A percentile compares a stretch with the other conserved stretches of the same genome.
Conservation (phyloP, 1,140 invertebrate genomes). For the Solenopsis invicta region DNA sequence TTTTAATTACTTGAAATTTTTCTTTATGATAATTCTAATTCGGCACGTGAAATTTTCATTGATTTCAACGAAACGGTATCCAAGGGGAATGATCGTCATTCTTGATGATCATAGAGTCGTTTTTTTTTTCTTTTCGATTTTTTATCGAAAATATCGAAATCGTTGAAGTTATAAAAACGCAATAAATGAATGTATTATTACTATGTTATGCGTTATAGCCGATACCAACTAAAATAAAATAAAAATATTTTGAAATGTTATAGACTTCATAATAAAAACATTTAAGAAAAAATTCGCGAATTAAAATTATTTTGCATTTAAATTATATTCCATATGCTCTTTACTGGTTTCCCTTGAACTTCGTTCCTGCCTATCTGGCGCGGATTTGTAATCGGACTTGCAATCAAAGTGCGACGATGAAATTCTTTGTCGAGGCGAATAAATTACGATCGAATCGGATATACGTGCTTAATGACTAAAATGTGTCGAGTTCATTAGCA, state of each 20-base stretch:
- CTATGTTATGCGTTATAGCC: neutral
- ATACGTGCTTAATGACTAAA: conserved; percentile 20
- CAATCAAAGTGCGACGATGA: conserved; percentile 36
- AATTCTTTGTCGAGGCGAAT: conserved; percentile 25
- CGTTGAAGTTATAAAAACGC: neutral
- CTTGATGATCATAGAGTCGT: neutral
- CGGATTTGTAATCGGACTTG: conserved; percentile 28
- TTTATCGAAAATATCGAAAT: conserved; percentile 11
- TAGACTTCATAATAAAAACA: neutral
- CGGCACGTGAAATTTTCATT: neutral
- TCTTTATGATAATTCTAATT: neutral
- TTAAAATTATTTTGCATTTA: neutral
- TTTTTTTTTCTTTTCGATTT: conserved; percentile 35
- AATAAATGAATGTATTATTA: conserved; percentile 14
- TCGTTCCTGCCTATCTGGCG: conserved; percentile 53
- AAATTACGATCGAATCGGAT: conserved; percentile 30
- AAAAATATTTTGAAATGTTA: neutral
- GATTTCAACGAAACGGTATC: conserved; percentile 44
- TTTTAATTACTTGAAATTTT: too few relatives aligned
- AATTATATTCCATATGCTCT: neutral
- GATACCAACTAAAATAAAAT: neutral
- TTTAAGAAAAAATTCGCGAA: neutral
- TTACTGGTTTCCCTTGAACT: conserved; percentile 62
- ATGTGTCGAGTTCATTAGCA: conserved; percentile 14
- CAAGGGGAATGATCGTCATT: conserved; percentile 64